Evolutionary conservation across 2,797 vertebrate species (phyloP).

Genomic region (Syngnathus rostellatus): DNA sequence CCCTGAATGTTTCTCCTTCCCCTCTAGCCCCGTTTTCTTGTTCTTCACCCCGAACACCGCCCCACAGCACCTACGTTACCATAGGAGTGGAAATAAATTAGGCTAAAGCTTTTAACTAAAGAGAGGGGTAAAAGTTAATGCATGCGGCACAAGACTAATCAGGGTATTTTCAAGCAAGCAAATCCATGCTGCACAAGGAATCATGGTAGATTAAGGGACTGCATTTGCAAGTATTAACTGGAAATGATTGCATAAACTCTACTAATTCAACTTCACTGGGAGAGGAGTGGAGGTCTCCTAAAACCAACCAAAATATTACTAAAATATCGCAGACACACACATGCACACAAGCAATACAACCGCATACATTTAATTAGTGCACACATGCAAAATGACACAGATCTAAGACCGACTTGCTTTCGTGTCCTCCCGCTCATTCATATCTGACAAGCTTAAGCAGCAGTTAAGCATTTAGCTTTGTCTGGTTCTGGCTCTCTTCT

Average conservation of each 20-base stretch:
- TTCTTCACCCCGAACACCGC: conserved; percentile 8
- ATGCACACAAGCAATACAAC: neutral
- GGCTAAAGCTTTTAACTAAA: conserved; percentile 17
- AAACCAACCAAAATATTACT: conserved; percentile 19
- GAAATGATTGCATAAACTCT: conserved; percentile 56
- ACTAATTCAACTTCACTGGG: conserved; percentile 53
- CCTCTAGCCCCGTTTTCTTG: conserved; percentile 34
- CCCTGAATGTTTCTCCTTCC: conserved; percentile 30
- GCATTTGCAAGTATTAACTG: conserved; percentile 63
- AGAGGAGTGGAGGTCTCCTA: conserved; percentile 21
- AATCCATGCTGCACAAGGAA: conserved; percentile 47
- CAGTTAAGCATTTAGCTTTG: conserved; percentile 48
- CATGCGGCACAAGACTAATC: conserved; percentile 42
- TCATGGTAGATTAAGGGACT: conserved; percentile 61
- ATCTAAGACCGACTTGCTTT: conserved; percentile 23
- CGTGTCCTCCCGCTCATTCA: conserved; percentile 46
- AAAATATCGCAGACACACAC: conserved; percentile 14
- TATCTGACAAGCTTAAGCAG: conserved; percentile 50
- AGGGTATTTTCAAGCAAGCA: conserved; percentile 49
- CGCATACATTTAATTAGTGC: conserved; percentile 1
- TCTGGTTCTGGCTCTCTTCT: conserved; percentile 33
- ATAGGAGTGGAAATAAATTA: conserved; percentile 4
- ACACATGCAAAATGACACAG: conserved; percentile 15
- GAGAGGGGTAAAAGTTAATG: conserved; percentile 46
- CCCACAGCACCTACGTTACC: conserved; percentile 19